Base-by-base conservation (phyloP, 2,888 invertebrate species). In the Epirrhoe alternata region DNA sequence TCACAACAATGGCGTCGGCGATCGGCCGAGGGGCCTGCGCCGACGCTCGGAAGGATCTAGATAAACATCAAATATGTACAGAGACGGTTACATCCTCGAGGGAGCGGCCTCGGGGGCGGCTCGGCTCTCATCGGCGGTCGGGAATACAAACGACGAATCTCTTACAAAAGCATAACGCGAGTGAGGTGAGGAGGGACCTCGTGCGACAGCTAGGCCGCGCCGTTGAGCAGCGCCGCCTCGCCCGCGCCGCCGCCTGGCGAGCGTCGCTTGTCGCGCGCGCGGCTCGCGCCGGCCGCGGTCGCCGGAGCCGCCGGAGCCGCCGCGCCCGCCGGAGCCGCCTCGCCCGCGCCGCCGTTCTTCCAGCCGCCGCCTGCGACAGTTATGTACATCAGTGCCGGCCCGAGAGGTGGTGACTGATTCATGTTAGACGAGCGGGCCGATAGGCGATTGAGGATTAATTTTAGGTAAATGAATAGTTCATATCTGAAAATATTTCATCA, bases 141-240 rank as follows among this genome's bases (percentile, higher is more conserved):
- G 91, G 91, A 92, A 90, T 93, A 93, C 92, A 91, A 92, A 92
- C 91, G 86, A 89, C 90, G 89, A 91, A 90, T 91, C 91, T 91
- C 89, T 92, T 90, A 92, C 85, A 87, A 89, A 90, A 92, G 92
- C 93, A 92, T 90, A 90, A 89, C 88, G 89, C 87, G 50, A 38
- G 58, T 51, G 51, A 50, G 54, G 16, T 10, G 10, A 16, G 65
- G 69, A 69, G 63, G 70, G 61, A 73, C 71, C 68, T 55, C 58
- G 45, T 42, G 60, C 61, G 55, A 47, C 33, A n/a, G 74, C 86
- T 93, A 94, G 86, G 94, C 93, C 75, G 95, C 94, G 90, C 96
- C 95, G 88, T 96, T 96, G 76, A 95, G 94, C 87, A 95, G 92
- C 84, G 95, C 72, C 60, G 47, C 47, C 14, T 16, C 16, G 0